Evolutionary conservation across 2,888 invertebrate species (phyloP).

Genomic region (Caenorhabditis becei): DNA sequence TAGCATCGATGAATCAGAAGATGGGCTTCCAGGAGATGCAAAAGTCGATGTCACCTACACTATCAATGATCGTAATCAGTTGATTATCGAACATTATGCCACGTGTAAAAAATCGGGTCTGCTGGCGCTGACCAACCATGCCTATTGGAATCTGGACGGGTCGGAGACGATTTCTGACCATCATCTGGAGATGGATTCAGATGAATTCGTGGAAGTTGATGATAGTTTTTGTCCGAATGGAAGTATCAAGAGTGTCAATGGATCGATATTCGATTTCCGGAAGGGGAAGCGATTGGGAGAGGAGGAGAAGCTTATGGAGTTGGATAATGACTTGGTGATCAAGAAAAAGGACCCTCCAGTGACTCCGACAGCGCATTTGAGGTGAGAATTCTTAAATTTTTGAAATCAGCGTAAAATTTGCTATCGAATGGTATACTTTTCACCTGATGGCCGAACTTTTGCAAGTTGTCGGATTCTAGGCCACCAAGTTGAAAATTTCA

Average conservation of each 20-base stretch:
- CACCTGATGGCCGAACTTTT: too few species aligned
- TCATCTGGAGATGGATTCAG: constrained; percentile 57
- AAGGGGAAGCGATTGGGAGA: constrained; percentile 18
- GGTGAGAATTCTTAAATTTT: constrained; percentile 5
- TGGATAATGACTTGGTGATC: constrained; percentile 61
- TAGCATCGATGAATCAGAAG: constrained; percentile 35
- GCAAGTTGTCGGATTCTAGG: too few species aligned
- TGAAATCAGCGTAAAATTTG: too few species aligned
- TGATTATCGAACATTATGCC: constrained; percentile 70
- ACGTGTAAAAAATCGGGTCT: constrained; percentile 58
- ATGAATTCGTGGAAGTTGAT: constrained; percentile 63
- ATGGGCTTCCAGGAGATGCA: constrained; percentile 72
- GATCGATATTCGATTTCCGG: constrained; percentile 51
- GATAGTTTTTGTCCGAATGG: constrained; percentile 63
- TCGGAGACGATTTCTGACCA: constrained; percentile 60
- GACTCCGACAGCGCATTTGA: constrained; percentile 28
- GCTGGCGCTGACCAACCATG: constrained; percentile 69
- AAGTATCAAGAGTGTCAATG: background rate
- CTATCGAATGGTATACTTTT: too few species aligned
- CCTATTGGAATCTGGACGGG: constrained; percentile 74
- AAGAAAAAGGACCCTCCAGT: constrained; percentile 24
- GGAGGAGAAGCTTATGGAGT: constrained; percentile 37
- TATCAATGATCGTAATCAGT: constrained; percentile 71
- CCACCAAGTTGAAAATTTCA: too few species aligned
- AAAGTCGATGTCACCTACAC: constrained; percentile 72